phyloP scores from a whole-genome alignment of 1,140 invertebrate genomes.

The Sycobia sp. region DNA sequence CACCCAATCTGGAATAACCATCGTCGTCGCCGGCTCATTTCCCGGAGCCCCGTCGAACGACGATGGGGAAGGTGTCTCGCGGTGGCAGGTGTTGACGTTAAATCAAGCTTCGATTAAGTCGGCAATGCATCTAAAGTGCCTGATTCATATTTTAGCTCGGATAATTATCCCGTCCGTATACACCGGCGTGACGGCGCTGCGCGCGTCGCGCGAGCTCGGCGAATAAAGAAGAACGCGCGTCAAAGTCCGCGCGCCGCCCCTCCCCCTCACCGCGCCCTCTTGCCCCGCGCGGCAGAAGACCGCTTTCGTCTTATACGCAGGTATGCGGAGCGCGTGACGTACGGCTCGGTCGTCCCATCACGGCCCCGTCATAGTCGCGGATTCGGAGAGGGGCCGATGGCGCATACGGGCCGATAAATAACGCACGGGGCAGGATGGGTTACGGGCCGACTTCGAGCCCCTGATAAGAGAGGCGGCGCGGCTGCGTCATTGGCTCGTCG shows the following conservation, averaged over 20 bases:
- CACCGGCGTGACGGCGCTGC: background rate
- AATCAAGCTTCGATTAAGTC: slow-evolving; percentile 23
- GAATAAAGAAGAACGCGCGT: too few relatives aligned
- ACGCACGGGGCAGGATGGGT: too few relatives aligned
- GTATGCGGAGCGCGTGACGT: too few relatives aligned
- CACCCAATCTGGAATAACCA: background rate
- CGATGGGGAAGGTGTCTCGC: background rate
- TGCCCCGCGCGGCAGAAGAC: too few relatives aligned
- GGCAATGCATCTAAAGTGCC: slow-evolving; percentile 17
- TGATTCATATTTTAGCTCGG: slow-evolving; percentile 19
- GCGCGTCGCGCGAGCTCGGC: background rate
- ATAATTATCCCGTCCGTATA: slow-evolving; percentile 9
- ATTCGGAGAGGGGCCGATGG: too few relatives aligned
- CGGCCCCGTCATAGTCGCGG: too few relatives aligned
- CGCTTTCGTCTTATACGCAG: too few relatives aligned
- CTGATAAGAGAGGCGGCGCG: too few relatives aligned
- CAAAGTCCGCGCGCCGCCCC: slow-evolving; percentile 6
- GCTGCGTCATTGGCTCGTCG: too few relatives aligned
- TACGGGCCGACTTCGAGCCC: too few relatives aligned
- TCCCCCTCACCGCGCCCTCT: slow-evolving; percentile 53
- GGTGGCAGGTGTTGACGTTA: slow-evolving; percentile 16
- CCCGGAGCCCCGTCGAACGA: background rate
- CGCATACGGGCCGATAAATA: too few relatives aligned
- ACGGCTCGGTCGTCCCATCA: too few relatives aligned
- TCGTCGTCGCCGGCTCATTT: slow-evolving; percentile 5